These are phyloP conservation scores for Blastobasis lacticolella DNA, from an alignment of 2,888 invertebrate species.

Conservation along the genomic window DNA sequence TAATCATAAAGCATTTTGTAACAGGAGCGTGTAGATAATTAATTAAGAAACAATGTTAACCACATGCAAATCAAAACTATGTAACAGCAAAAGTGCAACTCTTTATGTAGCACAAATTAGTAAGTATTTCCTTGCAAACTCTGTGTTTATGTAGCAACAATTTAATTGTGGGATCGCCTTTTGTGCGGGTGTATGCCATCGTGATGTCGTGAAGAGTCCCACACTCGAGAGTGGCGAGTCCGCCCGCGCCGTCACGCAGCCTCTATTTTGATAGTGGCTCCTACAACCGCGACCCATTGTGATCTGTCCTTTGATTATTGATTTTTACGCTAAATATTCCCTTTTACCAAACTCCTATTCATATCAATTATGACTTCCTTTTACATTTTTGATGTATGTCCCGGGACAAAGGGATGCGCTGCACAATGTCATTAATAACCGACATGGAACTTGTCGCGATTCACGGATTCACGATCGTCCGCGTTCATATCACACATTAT, in stretches of 20 bases:
- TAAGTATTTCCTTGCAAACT: no score
- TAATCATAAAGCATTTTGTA: no score
- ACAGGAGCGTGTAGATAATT: no score
- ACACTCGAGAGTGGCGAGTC: conserved; percentile 26
- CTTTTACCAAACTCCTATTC: conserved; percentile 59
- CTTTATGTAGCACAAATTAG: no score
- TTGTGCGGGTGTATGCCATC: no score
- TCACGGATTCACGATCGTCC: conserved; percentile 10
- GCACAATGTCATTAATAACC: conserved; percentile 68
- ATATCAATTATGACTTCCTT: conserved; percentile 63
- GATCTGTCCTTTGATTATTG: conserved; percentile 64
- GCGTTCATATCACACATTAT: conserved; percentile 10
- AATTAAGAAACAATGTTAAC: no score
- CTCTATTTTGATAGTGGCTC: conserved; percentile 67
- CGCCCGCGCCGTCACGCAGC: conserved; percentile 65
- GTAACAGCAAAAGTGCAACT: no score
- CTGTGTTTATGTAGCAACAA: no score
- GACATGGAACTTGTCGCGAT: conserved; percentile 63
- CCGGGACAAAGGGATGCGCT: conserved; percentile 46
- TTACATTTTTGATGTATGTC: conserved; percentile 55
- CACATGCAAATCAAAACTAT: no score
- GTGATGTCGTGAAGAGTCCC: no score
- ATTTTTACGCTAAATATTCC: conserved; percentile 72
- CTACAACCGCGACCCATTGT: conserved; percentile 65
- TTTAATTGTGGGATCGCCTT: no score